Evolutionary conservation across 2,888 invertebrate species (phyloP).

Genomic region (Caenorhabditis panamensis): DNA sequence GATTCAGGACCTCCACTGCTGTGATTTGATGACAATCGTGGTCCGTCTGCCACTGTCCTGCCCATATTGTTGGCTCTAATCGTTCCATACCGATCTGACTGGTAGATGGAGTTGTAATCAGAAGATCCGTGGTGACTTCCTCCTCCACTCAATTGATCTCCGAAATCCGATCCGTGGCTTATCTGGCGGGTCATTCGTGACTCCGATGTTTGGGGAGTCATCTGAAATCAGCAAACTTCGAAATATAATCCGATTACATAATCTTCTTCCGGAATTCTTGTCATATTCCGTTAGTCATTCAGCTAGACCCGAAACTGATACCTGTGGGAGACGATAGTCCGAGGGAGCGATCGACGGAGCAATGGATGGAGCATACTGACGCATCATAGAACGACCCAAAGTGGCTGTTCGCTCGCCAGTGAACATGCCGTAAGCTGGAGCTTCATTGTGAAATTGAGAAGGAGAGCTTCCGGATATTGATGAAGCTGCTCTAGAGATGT

Average conservation of each 20-base stretch:
- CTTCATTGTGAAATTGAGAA: conserved; percentile 46
- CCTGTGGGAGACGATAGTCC: conserved; percentile 72
- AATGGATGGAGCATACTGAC: conserved; percentile 55
- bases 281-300: not conserved
- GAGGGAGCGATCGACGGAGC: conserved; percentile 53
- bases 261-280: not conserved
- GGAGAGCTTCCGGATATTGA: conserved; percentile 61
- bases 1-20: conserved; percentile 51
- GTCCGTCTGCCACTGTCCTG: conserved; percentile 17
- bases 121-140: conserved; percentile 65
- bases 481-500: conserved; percentile 68
- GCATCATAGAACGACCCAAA: conserved; percentile 66
- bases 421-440: conserved; percentile 40
- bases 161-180: conserved; percentile 53
- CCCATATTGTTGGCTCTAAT: conserved; percentile 24
- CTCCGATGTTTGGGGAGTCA: conserved; percentile 37
- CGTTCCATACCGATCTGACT: conserved; percentile 52
- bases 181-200: conserved; percentile 49
- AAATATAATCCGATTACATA: not conserved
- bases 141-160: conserved; percentile 50
- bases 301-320: conserved; percentile 37
- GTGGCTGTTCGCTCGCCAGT: conserved; percentile 53
- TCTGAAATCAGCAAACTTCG: conserved; percentile 14
- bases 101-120: conserved; percentile 52
- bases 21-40: conserved; percentile 19